Evolutionary conservation across 2,113 vertebrate genomes (phyloP).

Genomic region (Sclerurus mexicanus): DNA sequence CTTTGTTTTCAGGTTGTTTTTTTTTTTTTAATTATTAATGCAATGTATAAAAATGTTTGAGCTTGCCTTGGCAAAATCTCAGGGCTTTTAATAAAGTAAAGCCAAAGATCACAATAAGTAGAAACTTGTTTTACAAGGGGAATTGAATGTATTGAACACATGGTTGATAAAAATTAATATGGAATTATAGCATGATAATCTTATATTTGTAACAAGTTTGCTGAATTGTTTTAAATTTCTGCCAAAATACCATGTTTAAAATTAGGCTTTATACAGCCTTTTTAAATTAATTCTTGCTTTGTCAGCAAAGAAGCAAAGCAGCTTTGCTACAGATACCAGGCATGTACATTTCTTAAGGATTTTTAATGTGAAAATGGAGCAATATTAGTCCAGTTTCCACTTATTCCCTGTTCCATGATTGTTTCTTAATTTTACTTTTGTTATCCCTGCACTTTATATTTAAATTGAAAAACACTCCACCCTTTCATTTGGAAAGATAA

Average conservation of each 20-base stretch:
- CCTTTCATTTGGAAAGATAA: constrained; percentile 12
- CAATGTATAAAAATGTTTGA: background rate
- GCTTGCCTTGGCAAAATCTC: background rate
- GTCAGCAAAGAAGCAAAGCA: background rate
- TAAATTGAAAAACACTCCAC: background rate
- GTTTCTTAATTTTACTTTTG: background rate
- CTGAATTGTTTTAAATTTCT: background rate
- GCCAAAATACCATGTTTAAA: background rate
- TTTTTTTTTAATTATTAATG: background rate
- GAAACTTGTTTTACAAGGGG: background rate
- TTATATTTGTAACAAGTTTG: background rate
- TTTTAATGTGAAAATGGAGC: background rate
- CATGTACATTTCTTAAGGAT: background rate
- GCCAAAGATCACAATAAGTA: background rate
- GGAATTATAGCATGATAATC: background rate
- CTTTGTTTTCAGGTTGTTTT: background rate
- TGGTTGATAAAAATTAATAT: background rate
- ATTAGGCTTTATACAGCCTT: background rate
- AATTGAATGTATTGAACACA: background rate
- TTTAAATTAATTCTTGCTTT: background rate
- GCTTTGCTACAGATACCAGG: background rate
- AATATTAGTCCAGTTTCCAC: background rate
- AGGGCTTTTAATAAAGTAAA: background rate
- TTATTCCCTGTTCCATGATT: background rate
- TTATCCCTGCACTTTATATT: background rate